Percentiles rank a stretch among this genome's conserved stretches.
Conservation (phyloP, 2,113 vertebrate species). For the Brachyistius frenatus region DNA sequence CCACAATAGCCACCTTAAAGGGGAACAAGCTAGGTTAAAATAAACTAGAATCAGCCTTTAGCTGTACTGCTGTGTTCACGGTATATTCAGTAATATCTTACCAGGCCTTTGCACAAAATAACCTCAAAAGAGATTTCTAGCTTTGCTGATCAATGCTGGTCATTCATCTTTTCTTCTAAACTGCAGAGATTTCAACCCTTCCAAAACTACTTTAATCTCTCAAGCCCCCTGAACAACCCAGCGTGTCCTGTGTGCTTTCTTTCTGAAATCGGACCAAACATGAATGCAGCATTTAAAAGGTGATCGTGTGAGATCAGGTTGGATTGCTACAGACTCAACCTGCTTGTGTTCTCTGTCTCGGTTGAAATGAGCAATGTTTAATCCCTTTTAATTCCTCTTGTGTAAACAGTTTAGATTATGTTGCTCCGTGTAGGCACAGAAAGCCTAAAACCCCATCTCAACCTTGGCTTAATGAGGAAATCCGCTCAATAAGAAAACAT, state of each 20-base stretch:
- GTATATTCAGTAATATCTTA: neutral
- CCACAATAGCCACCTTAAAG: too few species aligned
- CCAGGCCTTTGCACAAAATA: neutral
- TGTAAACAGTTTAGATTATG: neutral
- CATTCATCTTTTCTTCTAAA: neutral
- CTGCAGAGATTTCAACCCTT: neutral
- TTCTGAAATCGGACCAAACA: neutral
- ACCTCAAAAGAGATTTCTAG: neutral
- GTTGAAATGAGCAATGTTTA: too few species aligned
- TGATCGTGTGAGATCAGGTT: neutral
- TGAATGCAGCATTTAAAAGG: neutral
- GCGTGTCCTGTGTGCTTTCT: neutral
- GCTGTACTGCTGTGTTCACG: too few species aligned
- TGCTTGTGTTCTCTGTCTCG: too few species aligned
- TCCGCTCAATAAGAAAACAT: neutral
- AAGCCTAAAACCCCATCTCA: neutral
- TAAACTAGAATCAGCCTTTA: too few species aligned
- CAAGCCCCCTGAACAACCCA: neutral
- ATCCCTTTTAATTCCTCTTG: too few species aligned
- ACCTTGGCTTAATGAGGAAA: neutral
- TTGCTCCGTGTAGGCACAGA: neutral
- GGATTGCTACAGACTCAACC: too few species aligned
- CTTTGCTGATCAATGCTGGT: neutral
- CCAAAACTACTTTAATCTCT: neutral
- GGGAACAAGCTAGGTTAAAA: too few species aligned